A percentile compares a stretch with the other conserved stretches of the same genome.
Evolutionary conservation across 2,888 invertebrate genomes (phyloP).

Genomic region (Drosophila kuntzei): DNA sequence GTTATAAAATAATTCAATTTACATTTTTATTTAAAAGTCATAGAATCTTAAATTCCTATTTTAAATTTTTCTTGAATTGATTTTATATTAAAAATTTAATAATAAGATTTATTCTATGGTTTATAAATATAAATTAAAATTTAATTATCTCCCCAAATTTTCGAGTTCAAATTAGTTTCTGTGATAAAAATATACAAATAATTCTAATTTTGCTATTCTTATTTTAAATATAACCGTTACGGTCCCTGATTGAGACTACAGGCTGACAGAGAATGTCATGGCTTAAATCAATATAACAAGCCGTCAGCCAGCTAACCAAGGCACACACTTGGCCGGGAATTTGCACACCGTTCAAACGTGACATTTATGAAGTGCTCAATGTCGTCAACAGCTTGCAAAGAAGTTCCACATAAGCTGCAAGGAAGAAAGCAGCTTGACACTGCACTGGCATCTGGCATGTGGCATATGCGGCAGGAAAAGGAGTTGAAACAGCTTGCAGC

Average conservation of each 20-base stretch:
- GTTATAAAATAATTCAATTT: too few species aligned
- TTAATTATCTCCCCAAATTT: too few species aligned
- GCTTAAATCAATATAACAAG: conserved; percentile 28
- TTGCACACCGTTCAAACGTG: conserved; percentile 21
- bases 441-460: conserved; percentile 20
- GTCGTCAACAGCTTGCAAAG: conserved; percentile 49
- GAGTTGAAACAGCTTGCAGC: conserved; percentile 19
- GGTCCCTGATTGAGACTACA: background rate
- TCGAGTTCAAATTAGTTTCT: background rate
- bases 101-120: too few species aligned
- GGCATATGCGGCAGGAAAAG: conserved; percentile 27
- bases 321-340: conserved; percentile 9
- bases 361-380: conserved; percentile 65
- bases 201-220: background rate
- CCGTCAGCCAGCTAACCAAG: conserved; percentile 5
- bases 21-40: too few species aligned
- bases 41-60: too few species aligned
- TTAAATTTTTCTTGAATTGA: too few species aligned
- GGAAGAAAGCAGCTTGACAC: conserved; percentile 36
- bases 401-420: conserved; percentile 25
- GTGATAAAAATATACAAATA: too few species aligned
- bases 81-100: too few species aligned
- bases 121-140: too few species aligned
- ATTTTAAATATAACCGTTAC: background rate
- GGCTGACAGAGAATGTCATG: background rate